Evolutionary conservation across 2,113 vertebrate genomes (phyloP).

Genomic region (Hippocampus mohnikei): DNA sequence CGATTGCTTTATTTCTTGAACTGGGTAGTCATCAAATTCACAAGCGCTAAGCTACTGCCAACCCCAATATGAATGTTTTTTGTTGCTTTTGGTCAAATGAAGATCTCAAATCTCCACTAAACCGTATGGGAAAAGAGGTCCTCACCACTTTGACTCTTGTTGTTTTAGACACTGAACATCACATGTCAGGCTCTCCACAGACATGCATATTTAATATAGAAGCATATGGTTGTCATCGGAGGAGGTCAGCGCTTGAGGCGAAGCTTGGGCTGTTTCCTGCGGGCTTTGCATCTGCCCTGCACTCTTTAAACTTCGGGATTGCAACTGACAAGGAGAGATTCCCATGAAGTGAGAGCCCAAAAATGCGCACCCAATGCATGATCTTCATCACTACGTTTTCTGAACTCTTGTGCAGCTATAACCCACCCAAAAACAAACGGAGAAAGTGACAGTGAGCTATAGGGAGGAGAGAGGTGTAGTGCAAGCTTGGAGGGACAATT

Average conservation of each 20-base stretch:
- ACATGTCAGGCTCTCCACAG: conserved; percentile 20
- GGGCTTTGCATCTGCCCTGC: conserved; percentile 43
- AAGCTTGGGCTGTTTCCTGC: conserved; percentile 34
- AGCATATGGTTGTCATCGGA: conserved; percentile 60
- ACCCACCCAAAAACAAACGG: background rate
- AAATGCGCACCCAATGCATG: background rate
- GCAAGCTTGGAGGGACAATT: background rate
- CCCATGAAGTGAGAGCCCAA: background rate
- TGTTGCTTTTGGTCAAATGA: no score
- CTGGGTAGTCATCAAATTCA: no score
- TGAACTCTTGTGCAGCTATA: background rate
- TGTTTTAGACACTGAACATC: conserved; percentile 19
- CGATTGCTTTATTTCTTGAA: no score
- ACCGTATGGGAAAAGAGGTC: conserved; percentile 8
- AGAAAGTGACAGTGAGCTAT: no score
- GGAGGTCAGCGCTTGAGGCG: conserved; percentile 47
- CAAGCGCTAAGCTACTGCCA: no score
- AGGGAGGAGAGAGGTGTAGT: no score
- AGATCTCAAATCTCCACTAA: conserved; percentile 16
- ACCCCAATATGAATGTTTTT: no score
- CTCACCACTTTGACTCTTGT: conserved; percentile 4
- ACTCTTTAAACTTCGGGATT: background rate
- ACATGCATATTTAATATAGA: conserved; percentile 52
- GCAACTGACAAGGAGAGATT: background rate
- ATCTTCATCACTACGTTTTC: background rate